These are phyloP conservation scores for Drosophila tristis DNA, from an alignment of 1,140 invertebrate genomes.

Conservation along the genomic window DNA sequence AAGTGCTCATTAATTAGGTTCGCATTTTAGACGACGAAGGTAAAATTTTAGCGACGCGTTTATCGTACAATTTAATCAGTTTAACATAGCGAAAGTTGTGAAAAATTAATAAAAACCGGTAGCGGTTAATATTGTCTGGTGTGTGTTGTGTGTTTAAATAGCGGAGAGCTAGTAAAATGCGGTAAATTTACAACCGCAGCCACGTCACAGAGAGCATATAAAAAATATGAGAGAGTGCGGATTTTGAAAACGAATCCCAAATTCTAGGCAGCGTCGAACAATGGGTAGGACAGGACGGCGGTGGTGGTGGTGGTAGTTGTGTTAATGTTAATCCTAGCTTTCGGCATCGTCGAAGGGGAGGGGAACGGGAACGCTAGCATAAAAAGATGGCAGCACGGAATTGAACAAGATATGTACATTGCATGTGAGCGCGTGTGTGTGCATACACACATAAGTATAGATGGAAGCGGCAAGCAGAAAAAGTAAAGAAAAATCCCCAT, in stretches of 20 bases:
- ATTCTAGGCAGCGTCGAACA: slow-evolving; percentile 44
- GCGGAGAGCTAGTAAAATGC: slow-evolving; percentile 48
- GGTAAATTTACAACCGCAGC: slow-evolving; percentile 76
- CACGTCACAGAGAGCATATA: slow-evolving; percentile 64
- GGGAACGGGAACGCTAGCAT: slow-evolving; percentile 65
- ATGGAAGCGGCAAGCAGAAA: slow-evolving; percentile 52
- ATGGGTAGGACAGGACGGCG: slow-evolving; percentile 24
- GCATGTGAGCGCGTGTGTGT: slow-evolving; percentile 14
- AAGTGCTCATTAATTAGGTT: slow-evolving; percentile 80
- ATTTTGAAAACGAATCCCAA: slow-evolving; percentile 53
- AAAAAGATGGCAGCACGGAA: slow-evolving; percentile 74
- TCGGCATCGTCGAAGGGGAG: slow-evolving; percentile 45
- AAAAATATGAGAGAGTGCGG: slow-evolving; percentile 44
- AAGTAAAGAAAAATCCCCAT: slow-evolving; percentile 45
- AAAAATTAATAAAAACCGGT: slow-evolving; percentile 62
- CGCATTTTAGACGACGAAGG: slow-evolving; percentile 80
- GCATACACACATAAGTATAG: slow-evolving; percentile 42
- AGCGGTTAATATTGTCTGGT: slow-evolving; percentile 36
- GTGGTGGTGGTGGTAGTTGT: too few relatives aligned
- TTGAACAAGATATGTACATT: slow-evolving; percentile 60
- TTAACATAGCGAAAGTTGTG: slow-evolving; percentile 40
- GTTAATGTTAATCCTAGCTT: slow-evolving; percentile 62
- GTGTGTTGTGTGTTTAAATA: slow-evolving; percentile 40
- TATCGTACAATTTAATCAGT: slow-evolving; percentile 50
- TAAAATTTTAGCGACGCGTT: slow-evolving; percentile 76